Conservation (phyloP, 2,888 invertebrate genomes). For the Phaedon cochleariae region DNA sequence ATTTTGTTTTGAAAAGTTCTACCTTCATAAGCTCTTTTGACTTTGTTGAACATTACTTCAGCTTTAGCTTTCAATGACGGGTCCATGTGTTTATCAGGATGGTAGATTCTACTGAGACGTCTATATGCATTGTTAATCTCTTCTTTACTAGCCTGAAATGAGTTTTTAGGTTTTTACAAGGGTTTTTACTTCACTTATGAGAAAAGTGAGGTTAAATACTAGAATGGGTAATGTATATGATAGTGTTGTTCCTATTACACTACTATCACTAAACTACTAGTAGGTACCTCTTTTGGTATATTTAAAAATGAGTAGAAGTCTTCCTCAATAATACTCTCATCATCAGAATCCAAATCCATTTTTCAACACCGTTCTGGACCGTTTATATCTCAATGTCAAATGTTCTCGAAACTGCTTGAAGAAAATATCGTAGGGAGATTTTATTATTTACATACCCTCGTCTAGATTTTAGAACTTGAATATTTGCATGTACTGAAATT, state of each 20-base stretch:
- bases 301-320: slow-evolving; percentile 91
- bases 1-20: no score
- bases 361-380: slow-evolving; percentile 18
- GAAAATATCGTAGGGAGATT: no score
- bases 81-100: slow-evolving; percentile 95
- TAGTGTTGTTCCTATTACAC: no score
- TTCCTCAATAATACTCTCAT: slow-evolving; percentile 73
- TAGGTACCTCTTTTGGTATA: slow-evolving; percentile 78
- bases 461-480: no score
- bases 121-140: slow-evolving; percentile 95
- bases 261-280: no score
- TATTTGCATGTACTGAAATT: no score
- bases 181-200: neutral
- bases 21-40: slow-evolving; percentile 94
- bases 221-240: neutral
- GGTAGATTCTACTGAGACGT: slow-evolving; percentile 89
- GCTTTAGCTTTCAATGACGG: slow-evolving; percentile 86
- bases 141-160: slow-evolving; percentile 83
- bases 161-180: neutral
- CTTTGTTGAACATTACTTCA: slow-evolving; percentile 90
- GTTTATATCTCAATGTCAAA: no score
- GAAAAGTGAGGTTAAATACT: no score
- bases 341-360: slow-evolving; percentile 77
- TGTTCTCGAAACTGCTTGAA: no score
- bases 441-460: no score